A percentile compares a stretch with the other conserved stretches of the same genome.
phyloP scores from a whole-genome alignment of 2,888 invertebrate species.

The Sturmia bella region DNA sequence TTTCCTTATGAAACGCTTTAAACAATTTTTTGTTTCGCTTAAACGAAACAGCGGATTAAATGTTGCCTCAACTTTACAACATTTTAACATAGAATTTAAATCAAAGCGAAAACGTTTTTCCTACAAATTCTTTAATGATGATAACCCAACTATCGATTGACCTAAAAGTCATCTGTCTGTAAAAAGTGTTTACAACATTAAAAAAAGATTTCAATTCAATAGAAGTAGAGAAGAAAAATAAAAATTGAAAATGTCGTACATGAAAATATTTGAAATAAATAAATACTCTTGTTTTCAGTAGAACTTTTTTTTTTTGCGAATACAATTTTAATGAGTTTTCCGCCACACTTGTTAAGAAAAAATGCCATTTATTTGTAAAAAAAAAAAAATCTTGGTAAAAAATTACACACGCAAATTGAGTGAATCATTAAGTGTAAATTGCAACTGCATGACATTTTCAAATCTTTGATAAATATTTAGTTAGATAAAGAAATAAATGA shows the following conservation, averaged over 20 bases:
- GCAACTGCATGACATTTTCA: constrained; percentile 13
- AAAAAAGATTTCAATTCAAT: not conserved
- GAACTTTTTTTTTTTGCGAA: not conserved
- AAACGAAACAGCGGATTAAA: no score
- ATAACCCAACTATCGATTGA: constrained; percentile 1
- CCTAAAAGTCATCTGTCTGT: constrained; percentile 5
- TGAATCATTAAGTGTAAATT: constrained; percentile 45
- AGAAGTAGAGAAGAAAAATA: not conserved
- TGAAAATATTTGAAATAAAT: constrained; percentile 2
- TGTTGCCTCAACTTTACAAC: no score
- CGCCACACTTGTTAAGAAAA: not conserved
- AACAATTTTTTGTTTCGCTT: no score
- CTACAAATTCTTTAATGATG: not conserved
- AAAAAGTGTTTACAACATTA: not conserved
- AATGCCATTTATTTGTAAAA: not conserved
- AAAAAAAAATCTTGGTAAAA: not conserved
- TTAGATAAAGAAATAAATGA: not conserved
- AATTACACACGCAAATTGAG: constrained; percentile 13
- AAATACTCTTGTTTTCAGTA: not conserved
- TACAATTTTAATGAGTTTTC: not conserved
- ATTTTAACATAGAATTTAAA: no score
- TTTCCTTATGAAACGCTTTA: no score
- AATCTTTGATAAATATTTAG: constrained; percentile 16
- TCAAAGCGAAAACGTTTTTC: no score
- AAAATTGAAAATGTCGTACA: not conserved